phyloP scores from a whole-genome alignment of 2,888 invertebrate genomes.

The Sepioteuthis lessoniana region DNA sequence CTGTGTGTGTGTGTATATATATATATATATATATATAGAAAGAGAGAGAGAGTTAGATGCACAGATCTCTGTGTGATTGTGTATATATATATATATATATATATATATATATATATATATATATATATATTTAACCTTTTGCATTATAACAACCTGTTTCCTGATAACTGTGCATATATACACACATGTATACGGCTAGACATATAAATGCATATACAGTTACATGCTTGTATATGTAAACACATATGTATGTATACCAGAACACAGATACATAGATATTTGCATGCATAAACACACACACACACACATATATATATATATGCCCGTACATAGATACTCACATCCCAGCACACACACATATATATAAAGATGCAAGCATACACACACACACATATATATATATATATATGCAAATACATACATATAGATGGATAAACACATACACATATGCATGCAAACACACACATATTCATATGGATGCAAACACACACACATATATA shows the following conservation, averaged over 20 bases:
- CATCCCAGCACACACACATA: neutral
- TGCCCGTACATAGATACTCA: neutral
- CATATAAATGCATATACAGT: neutral
- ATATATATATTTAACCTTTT: too few species aligned
- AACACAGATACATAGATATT: neutral
- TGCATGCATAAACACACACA: neutral
- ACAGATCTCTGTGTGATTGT: too few species aligned
- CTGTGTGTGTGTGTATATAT: too few species aligned
- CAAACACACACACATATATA: neutral
- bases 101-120: too few species aligned
- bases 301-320: neutral
- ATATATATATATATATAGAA: too few species aligned
- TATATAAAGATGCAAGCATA: neutral
- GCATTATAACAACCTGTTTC: too few species aligned
- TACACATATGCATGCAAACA: neutral
- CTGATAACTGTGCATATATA: too few species aligned
- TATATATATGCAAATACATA: neutral
- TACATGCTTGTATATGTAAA: neutral
- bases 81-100: too few species aligned
- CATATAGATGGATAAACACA: neutral
- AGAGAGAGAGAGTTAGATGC: too few species aligned
- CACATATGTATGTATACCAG: neutral
- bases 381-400: neutral
- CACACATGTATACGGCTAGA: neutral
- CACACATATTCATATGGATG: neutral